phyloP scores from a whole-genome alignment of 1,140 invertebrate species.

The Neoseiulus cucumeris region DNA sequence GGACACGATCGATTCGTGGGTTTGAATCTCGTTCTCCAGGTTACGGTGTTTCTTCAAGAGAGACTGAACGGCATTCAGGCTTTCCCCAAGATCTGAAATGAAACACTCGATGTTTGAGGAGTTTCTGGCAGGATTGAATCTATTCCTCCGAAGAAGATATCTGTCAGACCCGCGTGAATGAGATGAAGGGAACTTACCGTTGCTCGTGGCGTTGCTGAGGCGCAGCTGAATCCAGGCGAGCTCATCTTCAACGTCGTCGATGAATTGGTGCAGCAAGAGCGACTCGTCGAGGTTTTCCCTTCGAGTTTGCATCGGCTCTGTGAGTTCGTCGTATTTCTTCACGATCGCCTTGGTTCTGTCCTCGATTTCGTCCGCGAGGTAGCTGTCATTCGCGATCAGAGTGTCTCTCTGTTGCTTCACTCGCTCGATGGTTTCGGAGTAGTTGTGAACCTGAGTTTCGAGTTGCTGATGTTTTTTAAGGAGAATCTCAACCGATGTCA shows the following conservation, averaged over 20 bases:
- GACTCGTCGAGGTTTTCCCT: slow-evolving; percentile 74
- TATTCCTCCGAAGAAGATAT: not conserved
- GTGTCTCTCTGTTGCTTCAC: slow-evolving; percentile 50
- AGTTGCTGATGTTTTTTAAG: slow-evolving; percentile 36
- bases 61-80: slow-evolving; percentile 75
- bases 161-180: not conserved
- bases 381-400: slow-evolving; percentile 53
- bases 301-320: slow-evolving; percentile 64
- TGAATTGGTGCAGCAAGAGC: slow-evolving; percentile 57
- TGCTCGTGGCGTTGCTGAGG: not conserved
- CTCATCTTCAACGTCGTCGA: slow-evolving; percentile 65
- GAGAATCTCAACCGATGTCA: slow-evolving; percentile 56
- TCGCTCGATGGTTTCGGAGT: slow-evolving; percentile 46
- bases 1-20: slow-evolving; percentile 55
- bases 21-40: slow-evolving; percentile 56
- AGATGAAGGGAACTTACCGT: not conserved
- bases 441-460: slow-evolving; percentile 16
- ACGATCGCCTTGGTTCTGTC: slow-evolving; percentile 44
- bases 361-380: slow-evolving; percentile 61
- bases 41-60: slow-evolving; percentile 83
- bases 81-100: slow-evolving; percentile 43
- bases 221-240: slow-evolving; percentile 43
- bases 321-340: slow-evolving; percentile 31
- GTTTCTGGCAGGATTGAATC: slow-evolving; percentile 45
- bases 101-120: slow-evolving; percentile 46